These are phyloP conservation scores for Motacilla tschutschensis DNA, from an alignment of 2,113 vertebrate genomes.

Conservation along the genomic window DNA sequence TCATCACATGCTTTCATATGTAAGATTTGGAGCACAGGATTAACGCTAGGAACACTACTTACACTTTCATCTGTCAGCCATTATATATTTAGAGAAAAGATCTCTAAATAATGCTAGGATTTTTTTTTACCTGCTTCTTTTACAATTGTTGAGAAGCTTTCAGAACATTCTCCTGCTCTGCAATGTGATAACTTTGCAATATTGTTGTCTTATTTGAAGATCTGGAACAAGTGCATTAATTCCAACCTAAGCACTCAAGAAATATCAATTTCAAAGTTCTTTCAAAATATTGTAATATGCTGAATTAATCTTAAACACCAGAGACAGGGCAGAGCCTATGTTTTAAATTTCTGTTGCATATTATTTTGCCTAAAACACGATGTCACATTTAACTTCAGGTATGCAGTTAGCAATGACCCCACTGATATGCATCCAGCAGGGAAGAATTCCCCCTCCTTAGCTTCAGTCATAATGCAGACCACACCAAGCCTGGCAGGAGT, in stretches of 20 bases:
- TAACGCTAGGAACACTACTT: not conserved
- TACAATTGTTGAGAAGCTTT: not conserved
- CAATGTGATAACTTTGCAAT: not conserved
- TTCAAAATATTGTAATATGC: not conserved
- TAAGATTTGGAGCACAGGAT: not conserved
- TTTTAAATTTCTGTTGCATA: not conserved
- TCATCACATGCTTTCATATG: not conserved
- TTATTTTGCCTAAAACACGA: not conserved
- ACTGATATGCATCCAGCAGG: not conserved
- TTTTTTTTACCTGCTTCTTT: not conserved
- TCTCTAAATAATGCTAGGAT: not conserved
- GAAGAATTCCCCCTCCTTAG: not conserved
- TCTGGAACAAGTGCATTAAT: not conserved
- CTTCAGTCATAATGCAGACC: not conserved
- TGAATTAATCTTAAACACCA: not conserved
- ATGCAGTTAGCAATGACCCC: not conserved
- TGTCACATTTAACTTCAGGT: not conserved
- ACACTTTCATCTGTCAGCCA: not conserved
- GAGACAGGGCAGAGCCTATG: not conserved
- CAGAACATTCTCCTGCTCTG: not conserved
- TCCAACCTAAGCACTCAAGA: not conserved
- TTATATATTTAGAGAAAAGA: not conserved
- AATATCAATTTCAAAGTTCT: not conserved
- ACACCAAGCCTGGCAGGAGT: not conserved
- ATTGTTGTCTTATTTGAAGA: not conserved